Evolutionary conservation across 2,113 vertebrate genomes (phyloP), one percentile per base, ranked within the genome.

Genomic region (Cyanoderma ruficeps): DNA sequence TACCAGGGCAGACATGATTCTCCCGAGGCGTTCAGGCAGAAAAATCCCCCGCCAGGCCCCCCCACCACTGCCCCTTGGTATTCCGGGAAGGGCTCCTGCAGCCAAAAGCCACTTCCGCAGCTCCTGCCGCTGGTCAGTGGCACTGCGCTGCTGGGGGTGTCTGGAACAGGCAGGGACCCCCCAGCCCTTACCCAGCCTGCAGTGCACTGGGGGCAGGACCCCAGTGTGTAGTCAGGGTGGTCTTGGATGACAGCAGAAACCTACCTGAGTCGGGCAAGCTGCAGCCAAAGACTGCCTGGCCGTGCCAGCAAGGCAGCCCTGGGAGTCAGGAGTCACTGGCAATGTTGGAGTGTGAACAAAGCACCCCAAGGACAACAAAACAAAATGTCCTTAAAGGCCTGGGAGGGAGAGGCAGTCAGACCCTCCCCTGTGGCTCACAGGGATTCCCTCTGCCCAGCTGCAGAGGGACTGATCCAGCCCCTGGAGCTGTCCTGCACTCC

Each of bases 31-130:
- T 80, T 97, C 96, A 97, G 94, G 96, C 96, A 96, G 96, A 97
- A 97, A 91, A 95, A 93, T 97, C 94, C 94, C 90, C 92, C 85
- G 25, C 85, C 6, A 13, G 20, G 20, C 87, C 87, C 91, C 80
- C 91, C 77, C 90, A 84, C 20, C 3, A 1, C 91, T 84, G 87
- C 94, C 95, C 95, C 95, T 96, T 95, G 87, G 83, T 97, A 96
- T 96, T 96, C 90, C 59, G 3, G 82, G 94, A 94, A 96, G 82
- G 67, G 82, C 55, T 94, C 82, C 82, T 0, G 0, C 61, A 87
- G 95, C 91, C 95, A 96, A 97, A 75, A 89, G 87, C 65, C 78
- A 94, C 70, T 91, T 94, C 93, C 55, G 83, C 69, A 81, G 95
- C 80, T 77, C 67, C 5, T 11, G 80, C 75, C 4, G 11, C 89